Evolutionary conservation across 2,113 vertebrate genomes (phyloP).

Genomic region (Emydocephalus ijimae): DNA sequence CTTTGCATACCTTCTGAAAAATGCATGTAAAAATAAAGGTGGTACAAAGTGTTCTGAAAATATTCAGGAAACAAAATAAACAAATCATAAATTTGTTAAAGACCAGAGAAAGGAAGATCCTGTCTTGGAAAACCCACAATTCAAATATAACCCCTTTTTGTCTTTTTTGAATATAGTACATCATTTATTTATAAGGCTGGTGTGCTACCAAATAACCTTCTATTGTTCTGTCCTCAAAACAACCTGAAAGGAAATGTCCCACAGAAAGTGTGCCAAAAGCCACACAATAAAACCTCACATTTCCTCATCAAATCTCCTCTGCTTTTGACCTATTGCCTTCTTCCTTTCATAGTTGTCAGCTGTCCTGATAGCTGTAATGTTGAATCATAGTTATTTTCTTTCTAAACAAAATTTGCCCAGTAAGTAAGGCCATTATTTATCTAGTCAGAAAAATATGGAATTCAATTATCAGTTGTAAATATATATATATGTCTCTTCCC

Average conservation of each 20-base stretch:
- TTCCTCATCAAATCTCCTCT: constrained; percentile 60
- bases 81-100: neutral
- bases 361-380: constrained; percentile 47
- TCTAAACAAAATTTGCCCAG: constrained; percentile 62
- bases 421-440: constrained; percentile 62
- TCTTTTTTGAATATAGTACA: neutral
- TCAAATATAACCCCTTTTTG: neutral
- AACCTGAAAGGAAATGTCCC: constrained; percentile 58
- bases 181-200: constrained; percentile 40
- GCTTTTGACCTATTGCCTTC: constrained; percentile 54
- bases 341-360: constrained; percentile 55
- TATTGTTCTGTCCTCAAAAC: constrained; percentile 11
- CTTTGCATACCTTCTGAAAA: neutral
- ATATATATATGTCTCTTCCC: constrained; percentile 35
- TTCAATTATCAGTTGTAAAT: constrained; percentile 57
- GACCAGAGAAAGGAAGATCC: neutral
- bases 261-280: constrained; percentile 53
- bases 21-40: neutral
- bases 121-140: neutral
- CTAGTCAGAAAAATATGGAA: constrained; percentile 59
- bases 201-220: constrained; percentile 48
- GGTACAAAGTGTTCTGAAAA: neutral
- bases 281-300: constrained; percentile 50
- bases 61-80: neutral
- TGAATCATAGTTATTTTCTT: constrained; percentile 65